Percentiles rank a stretch among this genome's conserved stretches.
These are phyloP conservation scores for Acanthiza pusilla DNA, from an alignment of 2,797 vertebrate species.

Conservation along the genomic window DNA sequence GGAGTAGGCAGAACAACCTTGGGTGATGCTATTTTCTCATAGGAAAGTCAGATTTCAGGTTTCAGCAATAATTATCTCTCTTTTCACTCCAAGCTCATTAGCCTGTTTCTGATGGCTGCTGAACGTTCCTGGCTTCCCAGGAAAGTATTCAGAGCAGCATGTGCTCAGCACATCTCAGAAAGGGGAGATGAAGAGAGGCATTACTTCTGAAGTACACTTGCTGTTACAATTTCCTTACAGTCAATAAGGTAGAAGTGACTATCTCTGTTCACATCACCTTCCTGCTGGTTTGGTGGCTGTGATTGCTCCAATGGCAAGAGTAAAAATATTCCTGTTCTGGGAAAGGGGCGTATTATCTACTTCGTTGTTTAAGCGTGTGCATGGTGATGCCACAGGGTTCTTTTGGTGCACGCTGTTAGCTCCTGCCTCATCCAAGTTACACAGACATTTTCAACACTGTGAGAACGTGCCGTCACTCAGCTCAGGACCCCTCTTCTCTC, in stretches of 20 bases:
- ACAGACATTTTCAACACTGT: neutral
- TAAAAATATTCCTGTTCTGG: neutral
- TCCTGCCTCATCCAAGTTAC: neutral
- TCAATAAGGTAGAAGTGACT: neutral
- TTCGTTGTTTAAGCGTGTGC: accelerated
- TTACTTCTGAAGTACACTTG: neutral
- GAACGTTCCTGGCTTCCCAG: neutral
- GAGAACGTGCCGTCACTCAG: neutral
- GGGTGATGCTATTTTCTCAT: neutral
- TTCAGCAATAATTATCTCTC: neutral
- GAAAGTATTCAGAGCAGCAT: neutral
- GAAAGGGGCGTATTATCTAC: neutral
- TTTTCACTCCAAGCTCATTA: neutral
- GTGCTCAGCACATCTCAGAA: neutral
- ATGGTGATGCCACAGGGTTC: neutral
- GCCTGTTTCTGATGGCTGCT: neutral
- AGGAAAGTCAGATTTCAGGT: neutral
- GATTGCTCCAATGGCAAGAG: neutral
- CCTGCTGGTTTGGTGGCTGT: neutral
- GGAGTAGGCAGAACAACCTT: neutral
- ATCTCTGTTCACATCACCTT: neutral
- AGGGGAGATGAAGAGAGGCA: neutral
- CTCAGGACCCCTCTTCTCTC: neutral
- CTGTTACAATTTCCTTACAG: neutral
- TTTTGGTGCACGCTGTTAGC: neutral